Evolutionary conservation across 2,888 invertebrate genomes (phyloP).

Genomic region (Argyresthia goedartella): DNA sequence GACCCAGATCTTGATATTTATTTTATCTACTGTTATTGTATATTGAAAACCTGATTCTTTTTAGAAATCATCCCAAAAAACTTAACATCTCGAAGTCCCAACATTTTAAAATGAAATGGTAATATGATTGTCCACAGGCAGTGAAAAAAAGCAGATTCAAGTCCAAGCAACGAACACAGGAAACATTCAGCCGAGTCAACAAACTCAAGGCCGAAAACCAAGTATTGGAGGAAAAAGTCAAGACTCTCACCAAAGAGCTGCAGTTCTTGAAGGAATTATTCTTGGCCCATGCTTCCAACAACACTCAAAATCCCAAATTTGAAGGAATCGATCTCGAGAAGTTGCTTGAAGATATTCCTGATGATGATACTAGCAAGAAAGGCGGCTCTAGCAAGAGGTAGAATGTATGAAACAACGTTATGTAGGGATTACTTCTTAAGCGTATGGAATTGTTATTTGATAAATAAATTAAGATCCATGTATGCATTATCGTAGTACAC

Average conservation of each 20-base stretch:
- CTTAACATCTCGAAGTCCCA: neutral
- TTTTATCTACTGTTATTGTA: neutral
- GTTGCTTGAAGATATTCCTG: conserved; percentile 64
- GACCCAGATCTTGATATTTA: too few relatives aligned
- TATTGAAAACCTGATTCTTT: neutral
- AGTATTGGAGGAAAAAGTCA: conserved; percentile 83
- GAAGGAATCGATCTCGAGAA: conserved; percentile 70
- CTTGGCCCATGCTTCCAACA: conserved; percentile 82
- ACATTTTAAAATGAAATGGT: neutral
- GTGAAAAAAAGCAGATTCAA: conserved; percentile 87
- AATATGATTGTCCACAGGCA: conserved; percentile 64
- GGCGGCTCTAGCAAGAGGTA: neutral
- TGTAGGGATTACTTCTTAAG: too few relatives aligned
- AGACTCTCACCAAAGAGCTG: conserved; percentile 83
- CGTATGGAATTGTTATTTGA: too few relatives aligned
- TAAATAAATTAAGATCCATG: too few relatives aligned
- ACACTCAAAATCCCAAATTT: conserved; percentile 63
- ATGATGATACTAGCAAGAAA: conserved; percentile 30
- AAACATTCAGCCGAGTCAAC: conserved; percentile 81
- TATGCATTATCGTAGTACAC: too few relatives aligned
- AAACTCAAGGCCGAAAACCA: conserved; percentile 84
- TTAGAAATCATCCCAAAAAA: neutral
- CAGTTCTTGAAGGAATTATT: conserved; percentile 86
- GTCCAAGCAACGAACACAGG: conserved; percentile 81
- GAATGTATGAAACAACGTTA: neutral